phyloP scores from a whole-genome alignment of 2,113 vertebrate genomes.

The Okapia johnstoni region DNA sequence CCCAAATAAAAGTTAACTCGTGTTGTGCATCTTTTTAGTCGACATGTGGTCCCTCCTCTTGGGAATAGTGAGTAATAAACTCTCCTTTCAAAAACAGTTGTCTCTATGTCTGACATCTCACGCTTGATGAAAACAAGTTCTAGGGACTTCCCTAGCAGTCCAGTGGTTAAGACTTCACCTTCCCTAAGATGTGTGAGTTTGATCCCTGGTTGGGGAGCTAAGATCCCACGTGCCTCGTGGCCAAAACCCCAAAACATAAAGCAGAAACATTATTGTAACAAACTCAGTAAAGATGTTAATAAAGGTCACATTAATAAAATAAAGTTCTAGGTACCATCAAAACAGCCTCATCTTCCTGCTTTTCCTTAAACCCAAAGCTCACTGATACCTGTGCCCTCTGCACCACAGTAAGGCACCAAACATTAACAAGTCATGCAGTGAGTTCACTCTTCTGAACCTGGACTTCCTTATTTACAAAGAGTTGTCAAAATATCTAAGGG shows the following conservation, averaged over 20 bases:
- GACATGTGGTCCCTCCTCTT: fast-evolving
- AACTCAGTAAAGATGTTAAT: background rate
- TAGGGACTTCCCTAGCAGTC: background rate
- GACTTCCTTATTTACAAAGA: background rate
- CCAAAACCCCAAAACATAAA: background rate
- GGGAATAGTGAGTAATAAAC: background rate
- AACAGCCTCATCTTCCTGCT: background rate
- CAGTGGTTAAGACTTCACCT: background rate
- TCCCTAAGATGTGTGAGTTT: background rate
- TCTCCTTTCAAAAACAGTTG: background rate
- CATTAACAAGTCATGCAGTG: fast-evolving
- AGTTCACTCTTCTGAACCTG: background rate
- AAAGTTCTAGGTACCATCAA: background rate
- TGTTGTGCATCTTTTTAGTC: background rate
- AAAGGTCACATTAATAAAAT: background rate
- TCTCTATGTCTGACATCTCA: background rate
- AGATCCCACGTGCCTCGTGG: background rate
- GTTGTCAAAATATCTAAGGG: background rate
- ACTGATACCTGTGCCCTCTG: background rate
- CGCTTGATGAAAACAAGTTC: background rate
- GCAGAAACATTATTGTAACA: background rate
- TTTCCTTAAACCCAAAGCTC: background rate
- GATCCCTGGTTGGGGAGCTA: background rate
- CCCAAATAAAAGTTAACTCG: background rate
- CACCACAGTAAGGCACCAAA: no score